Percentiles rank a stretch among this genome's conserved stretches.
These are phyloP conservation scores for Brachionus rotundiformis DNA, from an alignment of 1,140 invertebrate species.

Conservation along the genomic window DNA sequence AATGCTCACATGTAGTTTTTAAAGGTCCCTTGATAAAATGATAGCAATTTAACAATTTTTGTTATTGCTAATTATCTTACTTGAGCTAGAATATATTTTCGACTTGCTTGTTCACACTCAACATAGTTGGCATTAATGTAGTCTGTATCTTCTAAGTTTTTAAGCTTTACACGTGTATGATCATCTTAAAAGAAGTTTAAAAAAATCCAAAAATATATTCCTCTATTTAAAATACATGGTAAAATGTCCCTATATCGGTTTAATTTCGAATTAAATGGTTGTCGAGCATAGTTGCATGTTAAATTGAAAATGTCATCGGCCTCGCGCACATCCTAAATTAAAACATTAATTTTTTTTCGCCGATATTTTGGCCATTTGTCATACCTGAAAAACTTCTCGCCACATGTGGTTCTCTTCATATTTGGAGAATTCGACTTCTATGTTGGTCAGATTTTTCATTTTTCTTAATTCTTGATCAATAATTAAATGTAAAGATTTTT, in stretches of 20 bases:
- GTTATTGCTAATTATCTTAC: conserved; percentile 54
- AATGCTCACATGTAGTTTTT: conserved; percentile 80
- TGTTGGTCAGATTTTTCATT: conserved; percentile 17
- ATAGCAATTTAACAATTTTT: conserved; percentile 72
- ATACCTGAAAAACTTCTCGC: conserved; percentile 23
- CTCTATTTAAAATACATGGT: conserved; percentile 70
- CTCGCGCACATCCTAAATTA: not conserved
- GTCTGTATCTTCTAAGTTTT: conserved; percentile 71
- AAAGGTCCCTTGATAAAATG: conserved; percentile 70
- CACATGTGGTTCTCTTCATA: conserved; percentile 32
- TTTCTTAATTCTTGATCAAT: not conserved
- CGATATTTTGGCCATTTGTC: no score
- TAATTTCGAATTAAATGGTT: conserved; percentile 75
- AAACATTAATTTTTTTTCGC: no score
- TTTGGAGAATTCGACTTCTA: conserved; percentile 3
- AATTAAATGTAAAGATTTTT: no score
- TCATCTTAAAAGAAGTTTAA: conserved; percentile 69
- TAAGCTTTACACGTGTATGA: conserved; percentile 81
- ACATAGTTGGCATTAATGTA: conserved; percentile 94
- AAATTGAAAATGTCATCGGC: conserved; percentile 46
- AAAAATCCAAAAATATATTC: no score
- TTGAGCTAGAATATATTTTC: conserved; percentile 81
- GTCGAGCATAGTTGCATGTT: conserved; percentile 69
- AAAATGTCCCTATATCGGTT: conserved; percentile 93
- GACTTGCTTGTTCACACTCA: conserved; percentile 76